Percentiles rank a stretch among this genome's conserved stretches.
Conservation (phyloP, 2,888 invertebrate species). For the Craniophora ligustri region DNA sequence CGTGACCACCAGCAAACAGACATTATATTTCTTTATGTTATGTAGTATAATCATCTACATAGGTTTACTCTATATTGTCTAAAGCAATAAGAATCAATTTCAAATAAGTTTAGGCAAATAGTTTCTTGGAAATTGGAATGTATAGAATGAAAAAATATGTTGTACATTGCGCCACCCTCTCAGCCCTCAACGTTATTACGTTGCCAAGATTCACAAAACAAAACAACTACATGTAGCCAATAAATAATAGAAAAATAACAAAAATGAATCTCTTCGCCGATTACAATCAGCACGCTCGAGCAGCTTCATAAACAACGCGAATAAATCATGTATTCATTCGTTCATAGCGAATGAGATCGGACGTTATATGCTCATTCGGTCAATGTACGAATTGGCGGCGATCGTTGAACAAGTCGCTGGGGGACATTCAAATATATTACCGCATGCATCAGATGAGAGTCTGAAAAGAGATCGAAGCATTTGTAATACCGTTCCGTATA, state of each 20-base stretch:
- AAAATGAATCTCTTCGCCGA: conserved; percentile 46
- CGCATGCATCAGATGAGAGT: conserved; percentile 12
- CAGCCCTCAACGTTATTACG: conserved; percentile 35
- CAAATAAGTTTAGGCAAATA: no score
- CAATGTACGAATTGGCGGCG: conserved; percentile 33
- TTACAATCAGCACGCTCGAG: conserved; percentile 54
- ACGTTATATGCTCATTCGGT: conserved; percentile 44
- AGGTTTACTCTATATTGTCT: no score
- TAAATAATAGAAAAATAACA: conserved; percentile 55
- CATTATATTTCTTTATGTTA: no score
- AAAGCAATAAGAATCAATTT: no score
- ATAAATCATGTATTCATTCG: conserved; percentile 52
- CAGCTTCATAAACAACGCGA: conserved; percentile 50
- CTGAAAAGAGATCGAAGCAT: conserved; percentile 14
- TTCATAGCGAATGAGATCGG: conserved; percentile 41
- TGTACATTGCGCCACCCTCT: conserved; percentile 19
- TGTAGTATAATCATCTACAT: no score
- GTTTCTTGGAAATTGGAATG: no score
- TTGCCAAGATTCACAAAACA: conserved; percentile 36
- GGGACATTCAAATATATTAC: conserved; percentile 19
- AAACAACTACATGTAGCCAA: conserved; percentile 48
- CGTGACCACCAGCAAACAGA: no score
- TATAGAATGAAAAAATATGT: conserved; percentile 1
- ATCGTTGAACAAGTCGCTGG: conserved; percentile 28
- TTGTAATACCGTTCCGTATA: no score